A percentile compares a stretch with the other conserved stretches of the same genome.
Conservation (phyloP, 2,888 invertebrate species). For the Xylota segnis region DNA sequence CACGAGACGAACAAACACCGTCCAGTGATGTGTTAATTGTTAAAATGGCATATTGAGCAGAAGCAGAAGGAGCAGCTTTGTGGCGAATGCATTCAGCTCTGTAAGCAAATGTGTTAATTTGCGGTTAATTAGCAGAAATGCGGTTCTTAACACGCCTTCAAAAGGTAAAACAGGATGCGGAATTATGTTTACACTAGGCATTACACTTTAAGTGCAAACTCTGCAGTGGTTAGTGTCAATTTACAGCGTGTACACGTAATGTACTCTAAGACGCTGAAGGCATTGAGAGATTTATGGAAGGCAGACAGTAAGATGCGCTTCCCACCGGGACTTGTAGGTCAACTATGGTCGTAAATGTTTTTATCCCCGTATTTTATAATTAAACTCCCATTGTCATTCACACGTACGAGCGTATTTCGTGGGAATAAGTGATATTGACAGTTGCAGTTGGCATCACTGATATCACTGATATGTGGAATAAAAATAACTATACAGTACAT, state of each 20-base stretch:
- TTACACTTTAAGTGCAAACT: constrained; percentile 65
- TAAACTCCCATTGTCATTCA: neutral
- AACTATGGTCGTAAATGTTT: constrained; percentile 1
- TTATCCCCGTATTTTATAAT: neutral
- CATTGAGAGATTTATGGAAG: neutral
- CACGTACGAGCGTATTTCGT: neutral
- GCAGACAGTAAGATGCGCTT: neutral
- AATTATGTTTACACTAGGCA: constrained; percentile 42
- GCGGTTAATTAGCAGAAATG: constrained; percentile 74
- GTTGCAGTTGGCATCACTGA: too few species aligned
- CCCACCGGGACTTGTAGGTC: neutral
- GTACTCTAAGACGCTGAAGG: neutral
- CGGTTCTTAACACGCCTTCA: constrained; percentile 55
- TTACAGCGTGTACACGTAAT: constrained; percentile 31
- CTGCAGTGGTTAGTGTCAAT: constrained; percentile 62
- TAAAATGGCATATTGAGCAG: constrained; percentile 52
- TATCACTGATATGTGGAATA: too few species aligned
- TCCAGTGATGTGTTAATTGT: constrained; percentile 63
- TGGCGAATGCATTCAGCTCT: constrained; percentile 42
- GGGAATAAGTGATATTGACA: neutral
- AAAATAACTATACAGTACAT: too few species aligned
- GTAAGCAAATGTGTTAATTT: constrained; percentile 72
- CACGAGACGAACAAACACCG: constrained; percentile 28
- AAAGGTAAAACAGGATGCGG: constrained; percentile 53
- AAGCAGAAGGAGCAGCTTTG: constrained; percentile 42